phyloP scores from a whole-genome alignment of 1,140 invertebrate genomes.

The Cataglyphis hispanica region DNA sequence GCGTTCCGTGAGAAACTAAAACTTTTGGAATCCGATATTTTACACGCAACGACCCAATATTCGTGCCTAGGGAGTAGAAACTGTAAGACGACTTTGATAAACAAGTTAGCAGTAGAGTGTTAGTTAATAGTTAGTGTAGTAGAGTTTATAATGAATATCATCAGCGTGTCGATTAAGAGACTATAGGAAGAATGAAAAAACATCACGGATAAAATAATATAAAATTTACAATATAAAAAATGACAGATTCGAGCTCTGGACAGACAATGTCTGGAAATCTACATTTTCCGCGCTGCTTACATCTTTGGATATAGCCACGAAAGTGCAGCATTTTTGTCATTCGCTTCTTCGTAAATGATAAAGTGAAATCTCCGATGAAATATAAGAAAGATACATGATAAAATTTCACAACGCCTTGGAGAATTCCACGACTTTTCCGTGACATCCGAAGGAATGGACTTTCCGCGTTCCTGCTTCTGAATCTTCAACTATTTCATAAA shows the following conservation, averaged over 20 bases:
- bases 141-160: background rate
- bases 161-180: conserved; percentile 2
- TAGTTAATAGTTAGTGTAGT: conserved; percentile 30
- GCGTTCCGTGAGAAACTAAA: background rate
- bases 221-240: conserved; percentile 11
- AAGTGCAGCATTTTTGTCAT: conserved; percentile 45
- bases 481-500: conserved; percentile 34
- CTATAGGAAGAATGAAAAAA: conserved; percentile 46
- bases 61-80: background rate
- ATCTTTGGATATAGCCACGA: background rate
- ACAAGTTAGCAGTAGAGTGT: conserved; percentile 11
- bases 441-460: conserved; percentile 29
- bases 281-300: background rate
- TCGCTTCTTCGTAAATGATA: conserved; percentile 36
- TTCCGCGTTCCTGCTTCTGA: background rate
- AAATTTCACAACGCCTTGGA: conserved; percentile 46
- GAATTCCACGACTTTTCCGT: conserved; percentile 22
- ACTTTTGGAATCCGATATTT: conserved; percentile 14
- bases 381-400: conserved; percentile 40
- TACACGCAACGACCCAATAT: conserved; percentile 19
- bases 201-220: background rate
- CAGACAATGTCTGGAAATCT: conserved; percentile 6
- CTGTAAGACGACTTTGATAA: conserved; percentile 35
- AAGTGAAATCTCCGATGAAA: conserved; percentile 47
- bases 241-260: background rate